phyloP scores from a whole-genome alignment of 35 echinoderm and acorn worm species.

The Eucidaris tribuloides region DNA sequence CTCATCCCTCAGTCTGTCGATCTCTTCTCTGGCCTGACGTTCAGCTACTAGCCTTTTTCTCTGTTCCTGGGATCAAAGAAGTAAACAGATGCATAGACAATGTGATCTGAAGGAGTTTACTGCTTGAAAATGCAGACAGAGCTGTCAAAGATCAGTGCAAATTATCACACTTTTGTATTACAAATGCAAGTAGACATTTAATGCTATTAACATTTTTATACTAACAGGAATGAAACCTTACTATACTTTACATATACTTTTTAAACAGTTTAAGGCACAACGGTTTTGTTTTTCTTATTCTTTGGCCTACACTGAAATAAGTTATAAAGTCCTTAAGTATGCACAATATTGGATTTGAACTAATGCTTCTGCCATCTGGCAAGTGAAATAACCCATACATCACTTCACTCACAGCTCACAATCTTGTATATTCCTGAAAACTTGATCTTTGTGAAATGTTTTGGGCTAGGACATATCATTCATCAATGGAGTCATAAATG shows the following conservation, averaged over 20 bases:
- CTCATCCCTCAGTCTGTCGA: constrained; percentile 20
- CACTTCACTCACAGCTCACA: background rate
- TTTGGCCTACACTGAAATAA: too few species aligned
- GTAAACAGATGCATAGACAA: background rate
- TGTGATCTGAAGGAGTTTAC: background rate
- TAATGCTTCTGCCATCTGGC: background rate
- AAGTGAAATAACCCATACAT: background rate
- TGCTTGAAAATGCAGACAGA: too few species aligned
- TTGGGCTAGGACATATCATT: too few species aligned
- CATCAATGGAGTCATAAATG: too few species aligned
- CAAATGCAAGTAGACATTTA: background rate
- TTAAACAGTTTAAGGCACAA: too few species aligned
- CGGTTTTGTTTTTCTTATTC: too few species aligned
- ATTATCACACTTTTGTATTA: background rate
- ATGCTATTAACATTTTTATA: background rate
- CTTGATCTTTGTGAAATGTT: background rate
- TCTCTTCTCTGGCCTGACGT: constrained; percentile 35
- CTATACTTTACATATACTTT: background rate
- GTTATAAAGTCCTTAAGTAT: too few species aligned
- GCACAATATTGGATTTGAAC: background rate
- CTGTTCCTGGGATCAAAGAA: constrained; percentile 16
- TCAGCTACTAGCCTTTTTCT: background rate
- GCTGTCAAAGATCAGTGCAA: background rate
- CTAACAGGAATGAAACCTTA: background rate
- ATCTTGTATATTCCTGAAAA: background rate